Evolutionary conservation across 2,797 vertebrate species (phyloP), one percentile per base, ranked within the genome.

Genomic region (Melanotaenia trifasciata): DNA sequence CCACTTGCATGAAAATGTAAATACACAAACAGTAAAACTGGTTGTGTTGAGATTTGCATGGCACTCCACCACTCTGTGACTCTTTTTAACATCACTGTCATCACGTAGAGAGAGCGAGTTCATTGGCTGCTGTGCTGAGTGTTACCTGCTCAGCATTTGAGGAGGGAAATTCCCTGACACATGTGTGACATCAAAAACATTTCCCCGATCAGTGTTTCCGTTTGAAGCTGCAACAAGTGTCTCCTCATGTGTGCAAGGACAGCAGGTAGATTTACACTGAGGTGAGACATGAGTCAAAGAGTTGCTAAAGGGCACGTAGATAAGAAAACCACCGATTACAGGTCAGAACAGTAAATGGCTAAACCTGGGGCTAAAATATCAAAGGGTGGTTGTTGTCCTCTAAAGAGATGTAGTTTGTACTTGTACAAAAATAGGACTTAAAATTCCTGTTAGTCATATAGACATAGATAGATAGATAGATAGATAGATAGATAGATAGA

Each of bases 111-210:
- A 11, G 18, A 14, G 14, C 26, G n/a, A 28, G 45, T 20, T 61
- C 6, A 0, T 67, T 24, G 51, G 35, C 56, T 43, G 40, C 43
- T 20, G 16, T 5, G 3, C 43, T 45, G 16, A 45, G 12, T 5
- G 26, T 60, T 72, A 88, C 86, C 80, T 85, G 80, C 77, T 83
- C 57, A 63, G 66, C 68, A 70, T 9, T 70, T 16, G 1, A n/a
- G 79, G 86, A 88, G 90, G 90, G 88, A 83, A 90, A 82, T 82
- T 84, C 87, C 91, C 88, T 56, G 58, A 70, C 64, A 64, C 51
- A 79, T 64, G 28, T 77, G 79, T 80, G 76, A 86, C 89, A 81
- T 87, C 69, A 83, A 63, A 71, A 68, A 80, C 78, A 67, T 89
- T 84, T 90, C 83, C 82, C 81, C 78, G 4, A 61, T 84, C 87